Evolutionary conservation across 2,888 invertebrate genomes (phyloP).

Genomic region (Epinotia bilunana): DNA sequence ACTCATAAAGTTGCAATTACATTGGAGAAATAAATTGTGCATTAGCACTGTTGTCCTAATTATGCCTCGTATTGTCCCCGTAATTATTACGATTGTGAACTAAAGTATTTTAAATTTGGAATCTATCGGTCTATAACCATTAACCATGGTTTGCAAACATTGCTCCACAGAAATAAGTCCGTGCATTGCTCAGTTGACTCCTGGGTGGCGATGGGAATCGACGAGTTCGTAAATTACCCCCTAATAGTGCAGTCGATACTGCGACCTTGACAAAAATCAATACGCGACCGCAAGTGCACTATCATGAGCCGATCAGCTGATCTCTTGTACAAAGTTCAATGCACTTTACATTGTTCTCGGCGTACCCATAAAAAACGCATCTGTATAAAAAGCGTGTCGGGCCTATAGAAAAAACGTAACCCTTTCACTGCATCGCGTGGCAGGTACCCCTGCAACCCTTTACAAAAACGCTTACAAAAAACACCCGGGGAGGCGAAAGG

Average conservation of each 20-base stretch:
- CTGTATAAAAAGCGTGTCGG: constrained; percentile 67
- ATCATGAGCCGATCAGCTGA: constrained; percentile 78
- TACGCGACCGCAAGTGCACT: constrained; percentile 77
- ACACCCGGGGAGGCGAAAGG: constrained; percentile 80
- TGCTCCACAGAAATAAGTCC: not conserved
- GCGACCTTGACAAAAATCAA: constrained; percentile 81
- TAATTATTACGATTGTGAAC: no score
- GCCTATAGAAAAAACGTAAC: constrained; percentile 78
- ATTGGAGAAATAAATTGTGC: no score
- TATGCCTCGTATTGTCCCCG: no score
- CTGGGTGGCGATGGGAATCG: not conserved
- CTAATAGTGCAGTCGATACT: constrained; percentile 45
- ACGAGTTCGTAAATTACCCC: constrained; percentile 26
- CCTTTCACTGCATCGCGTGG: constrained; percentile 78
- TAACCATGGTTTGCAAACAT: not conserved
- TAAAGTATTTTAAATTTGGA: no score
- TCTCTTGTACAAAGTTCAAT: constrained; percentile 77
- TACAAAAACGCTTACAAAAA: constrained; percentile 82
- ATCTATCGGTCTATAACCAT: not conserved
- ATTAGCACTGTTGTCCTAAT: no score
- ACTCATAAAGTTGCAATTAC: no score
- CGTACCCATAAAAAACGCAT: constrained; percentile 69
- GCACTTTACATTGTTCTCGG: constrained; percentile 76
- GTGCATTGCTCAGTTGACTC: not conserved
- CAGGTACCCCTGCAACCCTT: constrained; percentile 83